Percentiles rank a stretch among this genome's conserved stretches.
Evolutionary conservation across 2,888 invertebrate genomes (phyloP).

Genomic region (Cerceris rybyensis): DNA sequence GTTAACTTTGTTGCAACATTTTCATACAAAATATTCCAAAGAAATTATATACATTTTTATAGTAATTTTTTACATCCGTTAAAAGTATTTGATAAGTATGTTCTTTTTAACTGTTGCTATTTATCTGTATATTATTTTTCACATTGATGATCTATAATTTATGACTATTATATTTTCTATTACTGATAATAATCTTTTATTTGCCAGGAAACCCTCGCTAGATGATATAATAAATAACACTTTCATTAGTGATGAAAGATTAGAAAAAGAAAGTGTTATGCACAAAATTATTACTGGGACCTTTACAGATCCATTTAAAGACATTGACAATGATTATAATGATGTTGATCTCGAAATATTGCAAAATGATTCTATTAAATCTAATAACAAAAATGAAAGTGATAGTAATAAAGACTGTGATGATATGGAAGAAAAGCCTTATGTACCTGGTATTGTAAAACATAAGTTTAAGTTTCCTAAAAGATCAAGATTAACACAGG

Average conservation of each 20-base stretch:
- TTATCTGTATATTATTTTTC: neutral
- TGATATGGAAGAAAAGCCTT: slow-evolving; percentile 21
- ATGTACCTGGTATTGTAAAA: slow-evolving; percentile 68
- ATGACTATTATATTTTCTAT: neutral
- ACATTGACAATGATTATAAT: slow-evolving; percentile 61
- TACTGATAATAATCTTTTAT: neutral
- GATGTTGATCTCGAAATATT: slow-evolving; percentile 42
- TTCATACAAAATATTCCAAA: neutral
- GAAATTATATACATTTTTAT: neutral
- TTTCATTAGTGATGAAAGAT: slow-evolving; percentile 70
- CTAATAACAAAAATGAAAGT: neutral
- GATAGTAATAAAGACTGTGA: slow-evolving; percentile 3
- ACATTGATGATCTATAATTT: neutral
- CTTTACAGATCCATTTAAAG: slow-evolving; percentile 72
- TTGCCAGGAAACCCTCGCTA: slow-evolving; percentile 69
- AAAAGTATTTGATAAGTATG: neutral
- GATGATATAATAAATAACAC: slow-evolving; percentile 74
- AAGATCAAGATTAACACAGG: slow-evolving; percentile 51
- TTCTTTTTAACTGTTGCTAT: no score
- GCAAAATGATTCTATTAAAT: slow-evolving; percentile 8
- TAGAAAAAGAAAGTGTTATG: slow-evolving; percentile 72
- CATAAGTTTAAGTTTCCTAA: slow-evolving; percentile 54
- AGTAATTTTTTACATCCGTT: neutral
- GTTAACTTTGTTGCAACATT: neutral
- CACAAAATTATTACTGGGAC: slow-evolving; percentile 69